A percentile compares a stretch with the other conserved stretches of the same genome.
phyloP scores from a whole-genome alignment of 2,113 vertebrate species.

The Cololabis saira region DNA sequence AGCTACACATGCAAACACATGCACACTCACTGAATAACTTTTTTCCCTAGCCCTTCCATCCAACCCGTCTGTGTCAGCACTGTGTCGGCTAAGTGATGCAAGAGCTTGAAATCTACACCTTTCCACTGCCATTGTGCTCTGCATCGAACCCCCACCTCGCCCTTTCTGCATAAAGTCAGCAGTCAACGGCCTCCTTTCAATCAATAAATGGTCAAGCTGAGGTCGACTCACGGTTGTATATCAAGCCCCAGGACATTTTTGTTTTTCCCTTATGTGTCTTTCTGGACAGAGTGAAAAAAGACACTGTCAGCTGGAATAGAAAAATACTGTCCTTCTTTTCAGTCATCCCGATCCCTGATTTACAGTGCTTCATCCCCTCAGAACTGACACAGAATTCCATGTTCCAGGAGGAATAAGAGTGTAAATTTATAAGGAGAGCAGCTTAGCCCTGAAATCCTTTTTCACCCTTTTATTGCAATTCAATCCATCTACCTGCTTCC shows the following conservation, averaged over 20 bases:
- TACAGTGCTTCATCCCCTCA: conserved; percentile 16
- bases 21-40: conserved; percentile 36
- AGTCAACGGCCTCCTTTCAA: conserved; percentile 41
- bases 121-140: conserved; percentile 25
- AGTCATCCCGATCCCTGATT: conserved; percentile 25
- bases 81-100: conserved; percentile 51
- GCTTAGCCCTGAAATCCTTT: no score
- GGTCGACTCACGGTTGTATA: conserved; percentile 51
- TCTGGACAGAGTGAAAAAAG: conserved; percentile 36
- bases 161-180: conserved; percentile 67
- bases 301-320: conserved; percentile 40
- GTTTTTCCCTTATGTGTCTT: conserved; percentile 40
- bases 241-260: conserved; percentile 56
- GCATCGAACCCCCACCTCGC: conserved; percentile 27
- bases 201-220: conserved; percentile 65
- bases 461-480: no score
- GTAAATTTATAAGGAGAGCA: conserved; percentile 1
- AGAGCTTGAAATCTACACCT: conserved; percentile 54
- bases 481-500: no score
- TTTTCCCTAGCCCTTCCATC: conserved; percentile 27
- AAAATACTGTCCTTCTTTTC: conserved; percentile 15
- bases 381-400: conserved; percentile 16
- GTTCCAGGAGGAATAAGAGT: neutral
- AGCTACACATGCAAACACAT: conserved; percentile 25
- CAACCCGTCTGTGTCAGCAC: conserved; percentile 61